Base-by-base conservation (phyloP, 64 coral and sea anemone species). In the Hydrozoanthus tunicans region DNA sequence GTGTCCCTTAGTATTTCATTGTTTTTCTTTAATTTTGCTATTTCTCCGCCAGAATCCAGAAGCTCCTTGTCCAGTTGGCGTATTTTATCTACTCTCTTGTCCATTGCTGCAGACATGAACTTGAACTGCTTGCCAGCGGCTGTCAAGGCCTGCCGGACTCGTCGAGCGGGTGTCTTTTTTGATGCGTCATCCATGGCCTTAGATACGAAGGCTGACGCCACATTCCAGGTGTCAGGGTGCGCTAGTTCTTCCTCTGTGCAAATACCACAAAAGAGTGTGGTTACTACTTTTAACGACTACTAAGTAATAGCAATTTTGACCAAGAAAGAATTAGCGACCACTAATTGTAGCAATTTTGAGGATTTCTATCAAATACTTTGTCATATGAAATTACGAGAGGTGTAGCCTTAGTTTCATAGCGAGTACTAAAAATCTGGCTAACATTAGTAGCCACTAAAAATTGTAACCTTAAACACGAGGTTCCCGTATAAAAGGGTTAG, bases 41-140 rank as follows among this genome's bases (percentile, higher is more conserved):
- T 62, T 15, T 92, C 78, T 6, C 53, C 68, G 27, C 90, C 92
- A 24, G 80, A 72, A 1, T 94, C 75, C 7, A 96, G 9, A 59
- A 89, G 57, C 81, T 94, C 90, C 10, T 70, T 80, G 62, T 96
- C 95, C 56, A 94, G 15, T 71, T 94, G 70, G 13, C 54, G 69
- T 81, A 97, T 97, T 55, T 63, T 72, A 9, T 91, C 86, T 5
- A 67, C 66, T 71, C 88, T 82, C 61, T 81, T 93, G 11, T 67
- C 91, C 91, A 90, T 90, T 52, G 92, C 14, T 53, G 74, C 56
- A 53, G 91, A 58, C 94, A 96, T 96, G 7, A 81, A 70, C 60
- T 79, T 27, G 80, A 99, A 99, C 65, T 99, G 94, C 53, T 92
- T 95, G 24, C 43, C 58, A 10, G 89, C 94, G n/a, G 80, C 56